A percentile compares a stretch with the other conserved stretches of the same genome.
Evolutionary conservation across 2,888 invertebrate genomes (phyloP).

Genomic region (Lissonota sp.): DNA sequence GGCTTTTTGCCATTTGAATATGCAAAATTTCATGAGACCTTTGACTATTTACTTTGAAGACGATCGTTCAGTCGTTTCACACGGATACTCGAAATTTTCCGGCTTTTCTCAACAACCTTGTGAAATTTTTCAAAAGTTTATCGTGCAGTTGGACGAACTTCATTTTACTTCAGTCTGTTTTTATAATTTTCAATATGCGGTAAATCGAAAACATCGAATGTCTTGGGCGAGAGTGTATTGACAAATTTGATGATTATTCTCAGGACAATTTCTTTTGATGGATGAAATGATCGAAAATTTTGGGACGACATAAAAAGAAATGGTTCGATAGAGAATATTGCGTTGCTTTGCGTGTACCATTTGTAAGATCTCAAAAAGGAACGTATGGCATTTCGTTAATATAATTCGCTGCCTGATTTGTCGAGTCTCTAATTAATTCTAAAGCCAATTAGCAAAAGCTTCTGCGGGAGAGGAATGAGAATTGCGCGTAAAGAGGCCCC

Average conservation of each 20-base stretch:
- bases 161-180: no score
- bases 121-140: no score
- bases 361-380: neutral
- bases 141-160: no score
- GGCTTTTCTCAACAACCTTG: no score
- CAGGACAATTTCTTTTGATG: neutral
- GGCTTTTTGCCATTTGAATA: no score
- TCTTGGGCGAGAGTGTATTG: no score
- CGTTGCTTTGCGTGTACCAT: neutral
- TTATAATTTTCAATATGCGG: no score
- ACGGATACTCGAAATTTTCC: no score
- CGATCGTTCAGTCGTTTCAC: no score
- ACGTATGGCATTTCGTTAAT: slow-evolving; percentile 27
- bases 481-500: slow-evolving; percentile 22
- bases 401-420: slow-evolving; percentile 48
- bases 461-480: slow-evolving; percentile 14
- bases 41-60: no score
- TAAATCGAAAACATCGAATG: no score
- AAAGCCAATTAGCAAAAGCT: slow-evolving; percentile 52
- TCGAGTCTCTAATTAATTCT: slow-evolving; percentile 56
- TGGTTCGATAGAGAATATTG: neutral
- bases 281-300: neutral
- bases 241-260: neutral
- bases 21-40: no score
- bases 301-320: neutral